Evolutionary conservation across 2,113 vertebrate species (phyloP).

Genomic region (Bostrychus sinensis): DNA sequence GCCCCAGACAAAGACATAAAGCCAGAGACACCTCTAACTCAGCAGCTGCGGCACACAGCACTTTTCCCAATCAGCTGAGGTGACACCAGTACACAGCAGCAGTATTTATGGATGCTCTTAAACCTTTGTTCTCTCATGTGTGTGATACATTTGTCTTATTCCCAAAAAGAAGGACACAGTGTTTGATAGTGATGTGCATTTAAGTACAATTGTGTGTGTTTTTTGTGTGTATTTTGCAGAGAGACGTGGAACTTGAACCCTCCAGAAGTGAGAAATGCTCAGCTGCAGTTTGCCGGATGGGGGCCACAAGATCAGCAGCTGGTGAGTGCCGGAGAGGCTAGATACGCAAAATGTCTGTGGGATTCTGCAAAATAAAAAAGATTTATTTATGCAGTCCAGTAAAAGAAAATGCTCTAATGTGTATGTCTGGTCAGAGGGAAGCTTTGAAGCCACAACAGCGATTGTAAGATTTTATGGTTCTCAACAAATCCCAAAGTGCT

Average conservation of each 20-base stretch:
- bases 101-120: constrained; percentile 57
- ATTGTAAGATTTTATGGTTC: no score
- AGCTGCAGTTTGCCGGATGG: constrained; percentile 97
- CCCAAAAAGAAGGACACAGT: background rate
- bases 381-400: no score
- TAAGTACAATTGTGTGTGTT: background rate
- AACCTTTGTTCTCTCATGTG: constrained; percentile 32
- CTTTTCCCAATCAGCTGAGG: constrained; percentile 49
- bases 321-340: constrained; percentile 80
- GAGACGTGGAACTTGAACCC: constrained; percentile 93
- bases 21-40: constrained; percentile 56
- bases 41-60: constrained; percentile 45
- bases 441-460: no score
- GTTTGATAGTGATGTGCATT: constrained; percentile 14
- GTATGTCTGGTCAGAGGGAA: no score
- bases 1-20: constrained; percentile 54
- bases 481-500: no score
- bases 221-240: constrained; percentile 68
- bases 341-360: no score
- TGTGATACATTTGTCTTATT: constrained; percentile 28
- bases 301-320: constrained; percentile 94
- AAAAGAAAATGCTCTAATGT: no score
- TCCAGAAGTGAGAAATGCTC: constrained; percentile 92
- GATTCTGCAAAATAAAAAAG: no score
- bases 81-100: constrained; percentile 30